These are phyloP conservation scores for Girardinichthys multiradiatus DNA, from an alignment of 2,113 vertebrate species.

Conservation along the genomic window DNA sequence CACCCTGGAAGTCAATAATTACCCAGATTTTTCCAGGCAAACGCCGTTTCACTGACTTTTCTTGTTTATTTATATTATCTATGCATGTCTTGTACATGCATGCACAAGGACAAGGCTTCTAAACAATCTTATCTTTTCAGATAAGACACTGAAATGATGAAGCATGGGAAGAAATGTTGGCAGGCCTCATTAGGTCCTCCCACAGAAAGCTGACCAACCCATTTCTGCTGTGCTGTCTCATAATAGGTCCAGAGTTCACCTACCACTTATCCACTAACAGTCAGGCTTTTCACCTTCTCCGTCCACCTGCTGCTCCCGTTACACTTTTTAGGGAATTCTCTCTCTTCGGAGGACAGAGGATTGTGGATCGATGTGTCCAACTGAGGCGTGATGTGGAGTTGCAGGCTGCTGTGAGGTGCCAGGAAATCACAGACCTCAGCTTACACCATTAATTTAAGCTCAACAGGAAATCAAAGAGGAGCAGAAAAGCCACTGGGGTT, in stretches of 20 bases:
- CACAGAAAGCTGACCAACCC: slow-evolving; percentile 49
- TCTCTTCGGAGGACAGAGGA: slow-evolving; percentile 12
- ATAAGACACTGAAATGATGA: slow-evolving; percentile 32
- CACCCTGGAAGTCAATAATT: slow-evolving; percentile 59
- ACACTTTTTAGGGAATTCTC: slow-evolving; percentile 7
- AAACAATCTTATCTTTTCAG: slow-evolving; percentile 21
- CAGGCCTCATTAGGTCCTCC: slow-evolving; percentile 54
- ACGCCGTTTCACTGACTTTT: slow-evolving; percentile 20
- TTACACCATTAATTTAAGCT: slow-evolving; percentile 4
- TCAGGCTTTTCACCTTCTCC: slow-evolving; percentile 22
- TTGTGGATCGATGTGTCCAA: slow-evolving; percentile 37
- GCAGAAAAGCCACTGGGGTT: slow-evolving; percentile 18
- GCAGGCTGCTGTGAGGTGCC: slow-evolving; percentile 30
- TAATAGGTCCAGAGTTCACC: slow-evolving; percentile 77
- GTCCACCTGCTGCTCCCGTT: not conserved
- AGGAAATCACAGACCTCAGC: slow-evolving; percentile 33
- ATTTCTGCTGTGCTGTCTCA: slow-evolving; percentile 35
- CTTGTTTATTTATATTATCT: slow-evolving; percentile 27
- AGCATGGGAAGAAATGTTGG: slow-evolving; percentile 39
- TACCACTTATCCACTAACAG: slow-evolving; percentile 29
- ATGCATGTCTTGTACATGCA: slow-evolving; percentile 5
- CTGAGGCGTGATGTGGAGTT: slow-evolving; percentile 34
- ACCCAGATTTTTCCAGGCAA: slow-evolving; percentile 52
- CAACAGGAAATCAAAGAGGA: slow-evolving; percentile 11
- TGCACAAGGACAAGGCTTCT: not conserved